Evolutionary conservation across 2,113 vertebrate genomes (phyloP), one percentile per base, ranked within the genome.

Genomic region (Sphyrna mokarran): DNA sequence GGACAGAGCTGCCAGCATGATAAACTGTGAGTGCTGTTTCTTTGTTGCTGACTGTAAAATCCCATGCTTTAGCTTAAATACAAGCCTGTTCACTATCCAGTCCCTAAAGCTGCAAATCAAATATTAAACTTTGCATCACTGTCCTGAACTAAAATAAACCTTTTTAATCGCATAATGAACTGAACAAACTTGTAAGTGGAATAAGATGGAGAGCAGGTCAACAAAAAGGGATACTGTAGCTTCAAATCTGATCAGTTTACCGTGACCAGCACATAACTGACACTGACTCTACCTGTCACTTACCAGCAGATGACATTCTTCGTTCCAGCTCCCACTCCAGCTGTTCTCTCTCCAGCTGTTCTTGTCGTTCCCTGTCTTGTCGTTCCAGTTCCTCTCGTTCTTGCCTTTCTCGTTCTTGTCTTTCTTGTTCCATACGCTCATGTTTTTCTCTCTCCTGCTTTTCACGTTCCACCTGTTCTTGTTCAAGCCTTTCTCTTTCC

Each of bases 241-340:
- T 86, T 85, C 54, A 95, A 40, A 68, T 40, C 58, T 40, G 29
- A 66, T 66, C 85, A 69, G 1, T 70, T 86, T 95, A 54, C 78
- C 26, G 58, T 69, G 26, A 63, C 20, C 78, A 61, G 61, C 29
- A 86, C n/a, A 70, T 26, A 83, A 43, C 37, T 22, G 3, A 48
- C 23, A 72, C 48, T 76, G 13, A 72, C 40, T 72, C 14, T 43
- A 70, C 43, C 14, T 13, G n/a, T 43, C 93, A 95, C 94, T 95
- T 76, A 95, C 94, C 94, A 33, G 69, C 94, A 54, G 94, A 95
- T 2, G 99, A 98, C 96, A 98, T 96, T 96, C 99, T 98, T 96
- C 98, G 98, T 96, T 99, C 99, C 96, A 98, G 98, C 96, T 99
- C 99, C 98, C 99, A 99, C 96, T 99, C 97, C 96, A 97, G 68